Evolutionary conservation across 2,797 vertebrate genomes (phyloP), one percentile per base, ranked within the genome.

Genomic region (Chaetodon trifasciatus): DNA sequence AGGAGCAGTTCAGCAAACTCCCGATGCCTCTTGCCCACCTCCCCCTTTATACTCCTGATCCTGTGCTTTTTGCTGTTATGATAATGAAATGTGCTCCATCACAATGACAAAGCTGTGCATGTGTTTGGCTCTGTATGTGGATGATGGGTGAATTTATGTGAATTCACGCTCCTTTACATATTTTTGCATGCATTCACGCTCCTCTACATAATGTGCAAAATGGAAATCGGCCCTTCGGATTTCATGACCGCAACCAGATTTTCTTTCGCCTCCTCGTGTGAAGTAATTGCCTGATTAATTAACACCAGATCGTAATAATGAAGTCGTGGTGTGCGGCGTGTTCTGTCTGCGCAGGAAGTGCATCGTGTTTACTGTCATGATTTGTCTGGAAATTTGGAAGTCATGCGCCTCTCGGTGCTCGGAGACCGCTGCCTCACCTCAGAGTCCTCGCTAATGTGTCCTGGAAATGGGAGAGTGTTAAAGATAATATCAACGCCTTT

Each of bases 381-480:
- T 70, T 23, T 28, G 66, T 86, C 40, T 70, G 70, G 70, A 84
- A 61, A 39, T 70, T 67, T 78, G 86, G 86, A 75, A 62, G 78
- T 63, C 53, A 21, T 77, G 55, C 9, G 65, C n/a, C 61, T 76
- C 60, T 82, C 2, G 4, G 6, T 50, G 73, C 53, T 61, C 8
- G 37, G 24, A 23, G 53, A n/a, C 62, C 15, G 67, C 55, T 37
- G 73, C 81, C 72, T 88, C 78, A 35, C 82, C 71, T 62, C 88
- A 1, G 40, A 60, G 60, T 88, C 83, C 79, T 85, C 7, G 79
- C 89, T 86, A 89, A 89, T 83, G 90, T 88, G 88, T 95, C 93
- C 92, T 94, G 95, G 93, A 95, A 94, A 91, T 95, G 90, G 91
- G 87, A 86, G 90, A 78, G 92, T 92, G 91, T 94, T 92, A 81